Evolutionary conservation across 2,113 vertebrate genomes (phyloP).

Genomic region (Loxodonta africana): DNA sequence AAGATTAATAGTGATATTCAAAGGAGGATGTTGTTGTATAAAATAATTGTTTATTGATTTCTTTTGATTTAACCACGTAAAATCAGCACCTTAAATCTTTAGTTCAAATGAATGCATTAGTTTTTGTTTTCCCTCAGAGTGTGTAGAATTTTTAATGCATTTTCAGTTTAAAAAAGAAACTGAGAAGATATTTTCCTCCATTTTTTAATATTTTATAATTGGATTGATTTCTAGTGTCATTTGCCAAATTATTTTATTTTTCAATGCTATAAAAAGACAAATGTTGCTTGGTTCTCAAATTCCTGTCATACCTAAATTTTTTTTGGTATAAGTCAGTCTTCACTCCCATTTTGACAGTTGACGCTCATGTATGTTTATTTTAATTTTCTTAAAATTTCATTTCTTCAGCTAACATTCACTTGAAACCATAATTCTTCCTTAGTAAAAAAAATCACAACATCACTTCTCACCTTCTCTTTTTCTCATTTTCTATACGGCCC

Average conservation of each 20-base stretch:
- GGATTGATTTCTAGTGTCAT: not conserved
- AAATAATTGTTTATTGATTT: slow-evolving; percentile 88
- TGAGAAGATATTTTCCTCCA: not conserved
- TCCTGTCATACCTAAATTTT: not conserved
- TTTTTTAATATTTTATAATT: not conserved
- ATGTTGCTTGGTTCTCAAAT: not conserved
- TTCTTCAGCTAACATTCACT: not conserved
- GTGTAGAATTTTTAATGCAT: slow-evolving; percentile 59
- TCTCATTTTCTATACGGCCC: not conserved
- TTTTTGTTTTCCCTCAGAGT: slow-evolving; percentile 62
- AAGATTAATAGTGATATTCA: slow-evolving; percentile 84
- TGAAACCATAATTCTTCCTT: not conserved
- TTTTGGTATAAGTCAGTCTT: not conserved
- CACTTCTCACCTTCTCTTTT: not conserved
- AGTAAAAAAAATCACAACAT: not conserved
- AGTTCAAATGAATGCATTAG: slow-evolving; percentile 43
- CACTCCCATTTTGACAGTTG: not conserved
- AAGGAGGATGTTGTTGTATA: slow-evolving; percentile 78
- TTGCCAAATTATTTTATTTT: slow-evolving; percentile 8
- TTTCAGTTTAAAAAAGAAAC: slow-evolving; percentile 45
- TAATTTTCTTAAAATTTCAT: not conserved
- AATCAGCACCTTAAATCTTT: slow-evolving; percentile 78
- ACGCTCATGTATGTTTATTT: not conserved
- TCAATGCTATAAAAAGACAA: not conserved
- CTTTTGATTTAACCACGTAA: slow-evolving; percentile 85